phyloP scores from a whole-genome alignment of 2,113 vertebrate species.

The Calidris pugnax region DNA sequence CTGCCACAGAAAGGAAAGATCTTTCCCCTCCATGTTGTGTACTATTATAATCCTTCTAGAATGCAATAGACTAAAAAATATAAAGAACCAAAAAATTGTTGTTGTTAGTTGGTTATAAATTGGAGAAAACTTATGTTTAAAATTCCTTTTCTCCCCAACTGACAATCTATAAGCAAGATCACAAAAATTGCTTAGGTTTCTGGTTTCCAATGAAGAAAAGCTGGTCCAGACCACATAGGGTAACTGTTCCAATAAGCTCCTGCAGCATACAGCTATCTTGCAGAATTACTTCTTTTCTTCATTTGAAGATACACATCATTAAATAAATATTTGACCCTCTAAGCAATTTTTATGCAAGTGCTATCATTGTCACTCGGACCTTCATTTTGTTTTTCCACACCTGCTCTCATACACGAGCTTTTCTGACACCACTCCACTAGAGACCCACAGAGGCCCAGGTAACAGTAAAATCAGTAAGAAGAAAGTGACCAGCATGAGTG shows the following conservation, averaged over 20 bases:
- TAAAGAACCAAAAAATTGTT: not conserved
- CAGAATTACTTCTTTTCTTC: not conserved
- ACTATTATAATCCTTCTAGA: not conserved
- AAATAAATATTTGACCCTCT: not conserved
- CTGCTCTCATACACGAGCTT: accelerated
- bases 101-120: not conserved
- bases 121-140: not conserved
- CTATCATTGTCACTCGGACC: not conserved
- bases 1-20: not conserved
- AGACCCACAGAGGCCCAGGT: not conserved
- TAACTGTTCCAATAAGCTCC: not conserved
- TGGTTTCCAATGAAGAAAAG: not conserved
- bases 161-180: not conserved
- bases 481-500: accelerated
- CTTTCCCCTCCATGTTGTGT: not conserved
- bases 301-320: not conserved
- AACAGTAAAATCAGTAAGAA: not conserved
- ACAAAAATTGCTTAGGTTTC: not conserved
- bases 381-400: not conserved
- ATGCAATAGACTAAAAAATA: not conserved
- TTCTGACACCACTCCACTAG: not conserved
- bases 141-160: not conserved
- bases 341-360: not conserved
- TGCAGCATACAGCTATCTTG: not conserved
- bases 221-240: not conserved